Evolutionary conservation across 2,797 vertebrate species (phyloP).

Genomic region (Vireo griseus): DNA sequence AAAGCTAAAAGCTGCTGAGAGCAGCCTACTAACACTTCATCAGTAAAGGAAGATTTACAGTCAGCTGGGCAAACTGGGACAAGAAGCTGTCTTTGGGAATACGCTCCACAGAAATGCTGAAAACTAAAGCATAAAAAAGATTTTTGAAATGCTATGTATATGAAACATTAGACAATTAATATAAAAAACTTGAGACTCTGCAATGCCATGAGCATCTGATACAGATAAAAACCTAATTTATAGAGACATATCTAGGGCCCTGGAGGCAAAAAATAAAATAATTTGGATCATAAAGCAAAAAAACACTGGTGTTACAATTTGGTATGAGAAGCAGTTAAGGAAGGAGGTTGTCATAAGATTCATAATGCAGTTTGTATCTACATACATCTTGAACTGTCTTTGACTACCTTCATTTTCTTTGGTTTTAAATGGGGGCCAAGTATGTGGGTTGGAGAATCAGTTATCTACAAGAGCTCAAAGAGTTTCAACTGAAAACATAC

Average conservation of each 20-base stretch:
- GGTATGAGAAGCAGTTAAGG: background rate
- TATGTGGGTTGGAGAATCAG: background rate
- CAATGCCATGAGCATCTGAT: background rate
- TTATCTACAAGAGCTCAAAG: background rate
- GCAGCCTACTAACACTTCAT: background rate
- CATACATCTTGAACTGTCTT: background rate
- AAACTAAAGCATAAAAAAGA: conserved; percentile 5
- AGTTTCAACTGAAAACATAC: background rate
- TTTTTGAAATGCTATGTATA: background rate
- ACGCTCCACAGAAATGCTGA: conserved; percentile 5
- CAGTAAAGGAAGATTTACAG: background rate
- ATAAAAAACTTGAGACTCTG: background rate
- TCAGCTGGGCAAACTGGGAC: conserved; percentile 4
- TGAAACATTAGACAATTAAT: conserved; percentile 17
- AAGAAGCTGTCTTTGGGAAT: background rate
- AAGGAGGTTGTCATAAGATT: background rate
- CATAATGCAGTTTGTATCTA: background rate
- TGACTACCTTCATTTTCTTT: background rate
- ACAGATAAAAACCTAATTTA: background rate
- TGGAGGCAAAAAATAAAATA: background rate
- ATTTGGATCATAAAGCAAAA: conserved; percentile 20
- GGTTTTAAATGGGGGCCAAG: background rate
- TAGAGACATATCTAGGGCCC: background rate
- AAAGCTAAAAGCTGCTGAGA: background rate
- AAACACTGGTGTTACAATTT: background rate